Base-by-base conservation (phyloP, 2,888 invertebrate genomes). In the Diarsia brunnea region DNA sequence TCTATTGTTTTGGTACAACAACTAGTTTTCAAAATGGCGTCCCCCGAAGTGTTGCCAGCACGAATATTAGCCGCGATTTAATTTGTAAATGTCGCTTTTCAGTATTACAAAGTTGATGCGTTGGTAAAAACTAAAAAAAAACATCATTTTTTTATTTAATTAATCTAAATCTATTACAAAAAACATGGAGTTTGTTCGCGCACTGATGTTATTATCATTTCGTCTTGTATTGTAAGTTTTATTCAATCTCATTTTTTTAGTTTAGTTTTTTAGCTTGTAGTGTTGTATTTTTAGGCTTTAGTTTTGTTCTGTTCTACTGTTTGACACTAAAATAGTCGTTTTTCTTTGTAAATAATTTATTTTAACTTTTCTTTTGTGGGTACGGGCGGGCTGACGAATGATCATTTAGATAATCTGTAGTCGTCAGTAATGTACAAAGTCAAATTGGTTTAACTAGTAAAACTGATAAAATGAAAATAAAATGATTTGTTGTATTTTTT, bases 41-140 rank as follows among this genome's bases (percentile, higher is more conserved):
- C 60, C n/a, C 27, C 55, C 55, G 69, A 73, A 71, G 58, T 69
- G 49, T 81, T 76, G 66, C 75, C 76, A 80, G 73, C 71, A 75
- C 71, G 69, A 75, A 69, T 43, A 51, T 68, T 81, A 70, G 68
- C 61, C 72, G 81, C 79, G 84, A 80, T 79, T 84, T 81, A 67
- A 81, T 88, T 87, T 77, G 69, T 78, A 84, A 85, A 84, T 77
- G 75, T 90, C 71, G 82, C 88, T 90, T 91, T 92, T 88, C 94
- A 95, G 95, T 95, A 95, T 95, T 95, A 95, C 89, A 92, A 91
- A 85, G 89, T 93, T 92, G 93, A 94, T 93, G 93, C 93, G 91
- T 91, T 86, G 65, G 67, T 80, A 73, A 78, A 78, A 80, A 64
- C 53, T 72, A 79, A 76, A 81, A 77, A 75, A 75, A 75, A 74